Evolutionary conservation across 2,113 vertebrate genomes (phyloP), one percentile per base, ranked within the genome.

Genomic region (Origma solitaria): DNA sequence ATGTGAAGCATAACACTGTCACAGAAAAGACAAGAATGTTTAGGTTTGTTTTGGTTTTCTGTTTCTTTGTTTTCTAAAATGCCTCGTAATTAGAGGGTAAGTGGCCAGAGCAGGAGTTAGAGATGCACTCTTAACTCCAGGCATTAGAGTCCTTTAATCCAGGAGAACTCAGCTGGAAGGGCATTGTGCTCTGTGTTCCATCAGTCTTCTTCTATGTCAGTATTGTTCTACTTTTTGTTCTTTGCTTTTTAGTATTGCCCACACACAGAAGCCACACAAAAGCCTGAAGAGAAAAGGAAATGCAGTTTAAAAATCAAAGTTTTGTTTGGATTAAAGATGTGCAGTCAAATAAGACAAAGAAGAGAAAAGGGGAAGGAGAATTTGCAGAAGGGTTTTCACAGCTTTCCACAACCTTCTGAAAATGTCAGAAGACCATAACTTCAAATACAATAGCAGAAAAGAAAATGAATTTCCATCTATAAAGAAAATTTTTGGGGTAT

Each of bases 1-100:
- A 4, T 2, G 0, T 45, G 27, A 81, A 77, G 15, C 1, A 16
- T 37, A 80, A 57, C 2, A 13, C 21, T 45, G 11, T n/a, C 35
- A 60, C 27, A 91, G 42, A 78, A 86, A 77, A 89, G 9, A 65
- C 5, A 33, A 53, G 58, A 64, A 3, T 35, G 1, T 25, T 62
- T 66, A 40, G 23, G 5, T 15, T n/a, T 51, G 7, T 13, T 11
- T 20, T 19, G 6, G 10, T 3, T 27, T 50, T 6, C n/a, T 6
- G 2, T 58, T 30, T 54, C 15, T 24, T 28, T 15, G 5, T 82
- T 73, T 70, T 25, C 31, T 53, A 53, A 86, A 94, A 62, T 64
- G 11, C 7, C 13, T 64, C 83, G 28, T 62, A 79, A 64, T 75
- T 21, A 60, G 23, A 82, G 4, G 3, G 7, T 75, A 15, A 53